Evolutionary conservation across 35 echinoderm and acorn worm species (phyloP), one percentile per base, ranked within the genome.

Genomic region (Chiridota heheva): DNA sequence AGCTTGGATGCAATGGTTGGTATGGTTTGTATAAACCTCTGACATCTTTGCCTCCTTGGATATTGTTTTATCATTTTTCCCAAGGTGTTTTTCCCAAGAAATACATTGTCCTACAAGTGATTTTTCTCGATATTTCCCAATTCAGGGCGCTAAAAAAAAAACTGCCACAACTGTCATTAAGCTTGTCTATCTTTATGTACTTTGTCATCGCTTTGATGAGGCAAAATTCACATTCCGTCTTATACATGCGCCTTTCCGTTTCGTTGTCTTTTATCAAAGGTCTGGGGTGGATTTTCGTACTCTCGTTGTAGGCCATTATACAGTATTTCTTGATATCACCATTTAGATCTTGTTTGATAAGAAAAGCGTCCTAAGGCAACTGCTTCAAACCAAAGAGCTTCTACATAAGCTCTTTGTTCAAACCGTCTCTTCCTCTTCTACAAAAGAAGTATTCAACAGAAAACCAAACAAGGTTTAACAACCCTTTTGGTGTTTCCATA

Each of bases 91-190:
- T 18, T 20, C 5, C 59, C 58, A 3, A 81, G 4, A 17, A 43
- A n/a, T 26, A 32, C 5, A 43, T 74, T 47, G 32, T 7, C 27
- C 8, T 74, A 74, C 37, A 37, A 43, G 6, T 27, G 40, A 34
- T 56, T 5, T 13, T 75, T 27, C 22, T 24, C 3, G 16, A 38
- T 28, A 42, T 1, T 20, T 0, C 4, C 6, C 26, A 29, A 44
- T 37, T n/a, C n/a, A n/a, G 77, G 77, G 7, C 77, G 77, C 43
- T 81, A 60, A 18, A 18, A 66, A n/a, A n/a, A 28, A 81, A 42
- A 44, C 0, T 27, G 0, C 24, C 30, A 1, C 27, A 66, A 5
- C 2, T 2, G 16, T 57, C 58, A 44, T 65, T 81, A 8, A 81
- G 42, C 42, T 42, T 44, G 2, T 38, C 29, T 33, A n/a, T n/a